Percentiles rank a stretch among this genome's conserved stretches.
Conservation (phyloP, 2,888 invertebrate species). For the Drosophila dives region DNA sequence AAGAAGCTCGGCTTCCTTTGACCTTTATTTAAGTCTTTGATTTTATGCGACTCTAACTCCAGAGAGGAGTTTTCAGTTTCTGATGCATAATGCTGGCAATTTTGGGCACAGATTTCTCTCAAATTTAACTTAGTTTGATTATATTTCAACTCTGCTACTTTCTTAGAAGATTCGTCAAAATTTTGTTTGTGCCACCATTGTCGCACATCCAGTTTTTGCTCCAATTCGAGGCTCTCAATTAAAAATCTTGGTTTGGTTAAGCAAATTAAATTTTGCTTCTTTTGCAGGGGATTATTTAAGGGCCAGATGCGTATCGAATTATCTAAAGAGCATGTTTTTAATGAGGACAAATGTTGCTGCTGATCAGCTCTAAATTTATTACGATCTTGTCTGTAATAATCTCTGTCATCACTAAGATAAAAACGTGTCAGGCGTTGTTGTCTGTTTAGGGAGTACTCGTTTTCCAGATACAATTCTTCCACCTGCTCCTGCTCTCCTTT, state of each 20-base stretch:
- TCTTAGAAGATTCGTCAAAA: neutral
- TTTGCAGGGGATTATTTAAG: neutral
- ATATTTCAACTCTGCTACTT: neutral
- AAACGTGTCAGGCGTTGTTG: neutral
- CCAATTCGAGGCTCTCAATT: constrained; percentile 10
- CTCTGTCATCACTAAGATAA: neutral
- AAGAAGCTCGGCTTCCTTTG: neutral
- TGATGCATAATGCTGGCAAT: neutral
- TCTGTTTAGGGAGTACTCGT: neutral
- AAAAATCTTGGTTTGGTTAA: constrained; percentile 21
- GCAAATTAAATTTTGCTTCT: constrained; percentile 24
- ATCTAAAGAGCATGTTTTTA: neutral
- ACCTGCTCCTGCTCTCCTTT: neutral
- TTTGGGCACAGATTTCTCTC: neutral
- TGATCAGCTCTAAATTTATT: neutral
- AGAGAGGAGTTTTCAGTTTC: neutral
- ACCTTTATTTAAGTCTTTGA: neutral
- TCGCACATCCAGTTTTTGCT: neutral
- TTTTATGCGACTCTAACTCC: neutral
- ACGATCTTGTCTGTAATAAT: neutral
- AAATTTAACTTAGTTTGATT: neutral
- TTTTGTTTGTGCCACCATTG: neutral
- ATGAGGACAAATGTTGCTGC: neutral
- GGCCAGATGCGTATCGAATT: constrained; percentile 13
- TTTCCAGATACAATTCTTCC: neutral